Conservation (phyloP, 2,797 vertebrate species). For the Strix occidentalis region DNA sequence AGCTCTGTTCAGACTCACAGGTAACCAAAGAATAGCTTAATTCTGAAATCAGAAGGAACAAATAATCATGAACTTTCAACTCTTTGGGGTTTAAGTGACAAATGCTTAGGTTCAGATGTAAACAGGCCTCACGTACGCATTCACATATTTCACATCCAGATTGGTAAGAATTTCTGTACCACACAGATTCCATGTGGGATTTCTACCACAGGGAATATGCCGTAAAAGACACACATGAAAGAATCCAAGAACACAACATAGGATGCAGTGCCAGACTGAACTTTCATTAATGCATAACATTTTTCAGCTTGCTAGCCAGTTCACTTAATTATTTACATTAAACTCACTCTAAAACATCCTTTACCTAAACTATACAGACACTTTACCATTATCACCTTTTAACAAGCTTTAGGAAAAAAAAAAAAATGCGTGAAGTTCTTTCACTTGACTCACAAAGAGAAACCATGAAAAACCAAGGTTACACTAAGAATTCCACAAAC, state of each 20-base stretch:
- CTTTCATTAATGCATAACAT: accelerated
- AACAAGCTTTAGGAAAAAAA: neutral
- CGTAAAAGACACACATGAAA: neutral
- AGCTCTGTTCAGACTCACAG: neutral
- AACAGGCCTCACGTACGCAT: neutral
- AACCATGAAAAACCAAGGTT: neutral
- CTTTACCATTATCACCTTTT: neutral
- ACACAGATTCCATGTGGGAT: neutral
- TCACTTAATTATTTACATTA: neutral
- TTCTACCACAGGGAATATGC: neutral
- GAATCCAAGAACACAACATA: neutral
- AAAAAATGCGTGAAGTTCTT: neutral
- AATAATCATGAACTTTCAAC: neutral
- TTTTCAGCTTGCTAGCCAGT: neutral
- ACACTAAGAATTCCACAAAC: neutral
- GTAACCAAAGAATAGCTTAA: neutral
- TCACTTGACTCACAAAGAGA: neutral
- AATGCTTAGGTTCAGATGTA: neutral
- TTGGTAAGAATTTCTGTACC: neutral
- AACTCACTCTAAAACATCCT: neutral
- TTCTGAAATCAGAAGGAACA: neutral
- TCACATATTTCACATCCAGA: neutral
- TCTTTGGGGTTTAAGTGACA: neutral
- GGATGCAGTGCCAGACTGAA: neutral
- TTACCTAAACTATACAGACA: neutral